These are phyloP conservation scores for Mycteria americana DNA, from an alignment of 2,797 vertebrate genomes.

Conservation along the genomic window DNA sequence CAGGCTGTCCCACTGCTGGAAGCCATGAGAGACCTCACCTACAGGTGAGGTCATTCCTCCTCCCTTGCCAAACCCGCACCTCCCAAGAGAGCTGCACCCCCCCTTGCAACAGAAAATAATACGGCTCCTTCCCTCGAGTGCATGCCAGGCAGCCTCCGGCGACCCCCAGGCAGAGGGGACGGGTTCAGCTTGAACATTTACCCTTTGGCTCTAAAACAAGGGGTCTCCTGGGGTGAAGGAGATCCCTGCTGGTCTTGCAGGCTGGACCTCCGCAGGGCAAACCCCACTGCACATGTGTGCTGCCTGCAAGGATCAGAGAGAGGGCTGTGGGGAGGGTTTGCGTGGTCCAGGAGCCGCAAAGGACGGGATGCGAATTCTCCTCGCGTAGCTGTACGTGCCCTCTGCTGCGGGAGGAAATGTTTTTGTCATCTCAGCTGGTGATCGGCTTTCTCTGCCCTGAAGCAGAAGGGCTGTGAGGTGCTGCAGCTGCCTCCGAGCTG, in stretches of 20 bases:
- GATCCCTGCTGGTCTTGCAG: neutral
- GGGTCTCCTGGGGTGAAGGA: neutral
- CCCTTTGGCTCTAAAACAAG: neutral
- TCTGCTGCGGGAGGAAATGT: neutral
- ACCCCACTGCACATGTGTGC: rapidly evolving
- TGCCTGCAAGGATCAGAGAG: neutral
- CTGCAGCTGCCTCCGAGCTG: neutral
- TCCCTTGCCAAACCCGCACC: neutral
- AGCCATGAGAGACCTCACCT: neutral
- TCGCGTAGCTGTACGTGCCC: rapidly evolving
- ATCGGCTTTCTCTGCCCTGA: neutral
- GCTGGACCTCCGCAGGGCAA: neutral
- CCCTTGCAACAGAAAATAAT: neutral
- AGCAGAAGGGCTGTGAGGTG: neutral
- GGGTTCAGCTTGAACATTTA: neutral
- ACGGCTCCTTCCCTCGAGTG: neutral
- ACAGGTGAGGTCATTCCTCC: neutral
- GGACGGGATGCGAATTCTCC: neutral
- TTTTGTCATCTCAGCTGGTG: neutral
- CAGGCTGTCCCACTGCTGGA: neutral
- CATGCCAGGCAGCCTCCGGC: neutral
- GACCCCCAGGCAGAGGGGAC: neutral
- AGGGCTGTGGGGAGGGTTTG: neutral
- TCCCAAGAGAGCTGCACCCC: neutral
- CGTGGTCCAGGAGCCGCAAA: neutral